These are phyloP conservation scores for Trichosurus vulpecula DNA, from an alignment of 2,797 vertebrate genomes.

Conservation along the genomic window DNA sequence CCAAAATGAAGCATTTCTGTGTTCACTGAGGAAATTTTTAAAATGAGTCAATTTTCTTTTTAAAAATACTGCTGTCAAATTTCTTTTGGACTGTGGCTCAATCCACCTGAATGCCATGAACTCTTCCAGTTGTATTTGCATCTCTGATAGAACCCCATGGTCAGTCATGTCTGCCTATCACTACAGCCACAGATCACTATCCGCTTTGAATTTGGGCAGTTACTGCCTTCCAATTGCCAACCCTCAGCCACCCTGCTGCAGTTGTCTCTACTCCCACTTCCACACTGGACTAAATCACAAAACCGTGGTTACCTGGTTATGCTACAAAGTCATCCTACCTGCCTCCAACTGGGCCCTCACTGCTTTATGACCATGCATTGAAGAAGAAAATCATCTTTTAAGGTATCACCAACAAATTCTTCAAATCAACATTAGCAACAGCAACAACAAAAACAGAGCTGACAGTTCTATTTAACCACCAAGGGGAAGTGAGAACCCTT, in stretches of 20 bases:
- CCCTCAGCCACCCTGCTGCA: neutral
- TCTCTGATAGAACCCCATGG: neutral
- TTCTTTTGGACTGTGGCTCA: neutral
- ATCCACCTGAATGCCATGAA: neutral
- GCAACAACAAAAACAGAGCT: neutral
- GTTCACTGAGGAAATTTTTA: conserved; percentile 16
- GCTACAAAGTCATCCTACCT: neutral
- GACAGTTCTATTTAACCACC: neutral
- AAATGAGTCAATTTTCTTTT: conserved; percentile 13
- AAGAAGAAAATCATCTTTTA: neutral
- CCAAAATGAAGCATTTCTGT: conserved; percentile 17
- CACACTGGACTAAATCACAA: neutral
- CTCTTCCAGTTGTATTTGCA: neutral
- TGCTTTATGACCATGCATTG: neutral
- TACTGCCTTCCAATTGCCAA: neutral
- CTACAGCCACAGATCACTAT: neutral
- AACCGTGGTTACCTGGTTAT: neutral
- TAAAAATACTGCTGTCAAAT: neutral
- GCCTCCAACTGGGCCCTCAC: no score
- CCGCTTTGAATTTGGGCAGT: neutral
- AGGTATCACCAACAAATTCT: neutral
- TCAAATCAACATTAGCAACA: neutral
- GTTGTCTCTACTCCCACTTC: neutral
- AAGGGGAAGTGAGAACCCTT: neutral
- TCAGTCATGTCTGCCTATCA: neutral